A percentile compares a stretch with the other conserved stretches of the same genome.
phyloP scores from a whole-genome alignment of 2,888 invertebrate species.

The Clusia tigrina region DNA sequence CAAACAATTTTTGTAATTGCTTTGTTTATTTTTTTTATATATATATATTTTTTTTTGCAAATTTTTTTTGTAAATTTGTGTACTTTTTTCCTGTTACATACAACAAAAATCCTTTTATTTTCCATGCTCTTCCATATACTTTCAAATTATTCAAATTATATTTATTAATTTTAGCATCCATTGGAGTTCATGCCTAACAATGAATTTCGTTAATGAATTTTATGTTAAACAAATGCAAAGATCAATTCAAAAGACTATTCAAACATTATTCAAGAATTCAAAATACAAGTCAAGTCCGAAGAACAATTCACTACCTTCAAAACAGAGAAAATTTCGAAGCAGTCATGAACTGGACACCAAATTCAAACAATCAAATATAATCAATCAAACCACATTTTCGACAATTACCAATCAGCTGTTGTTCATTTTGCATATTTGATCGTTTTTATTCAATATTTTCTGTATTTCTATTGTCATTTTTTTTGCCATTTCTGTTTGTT shows the following conservation, averaged over 20 bases:
- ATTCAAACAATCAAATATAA: too few species aligned
- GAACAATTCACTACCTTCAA: too few species aligned
- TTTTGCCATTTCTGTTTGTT: slow-evolving; percentile 33
- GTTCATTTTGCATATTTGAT: too few species aligned
- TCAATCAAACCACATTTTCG: too few species aligned
- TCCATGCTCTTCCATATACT: neutral
- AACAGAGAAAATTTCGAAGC: too few species aligned
- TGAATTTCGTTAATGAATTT: slow-evolving; percentile 19
- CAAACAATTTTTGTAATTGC: slow-evolving; percentile 1
- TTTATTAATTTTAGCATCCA: slow-evolving; percentile 43
- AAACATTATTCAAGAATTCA: too few species aligned
- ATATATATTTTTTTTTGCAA: neutral
- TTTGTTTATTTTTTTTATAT: neutral
- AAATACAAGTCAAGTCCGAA: too few species aligned
- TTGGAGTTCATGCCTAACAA: slow-evolving; percentile 47
- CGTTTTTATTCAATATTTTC: neutral
- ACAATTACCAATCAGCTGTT: too few species aligned
- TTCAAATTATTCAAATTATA: too few species aligned
- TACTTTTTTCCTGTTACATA: neutral
- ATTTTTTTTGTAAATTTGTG: neutral
- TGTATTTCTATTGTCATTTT: slow-evolving; percentile 35
- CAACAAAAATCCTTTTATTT: neutral
- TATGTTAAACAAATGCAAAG: too few species aligned
- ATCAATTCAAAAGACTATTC: too few species aligned
- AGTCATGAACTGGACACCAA: too few species aligned